These are phyloP conservation scores for Chanos chanos DNA, from an alignment of 2,797 vertebrate species.

Conservation along the genomic window DNA sequence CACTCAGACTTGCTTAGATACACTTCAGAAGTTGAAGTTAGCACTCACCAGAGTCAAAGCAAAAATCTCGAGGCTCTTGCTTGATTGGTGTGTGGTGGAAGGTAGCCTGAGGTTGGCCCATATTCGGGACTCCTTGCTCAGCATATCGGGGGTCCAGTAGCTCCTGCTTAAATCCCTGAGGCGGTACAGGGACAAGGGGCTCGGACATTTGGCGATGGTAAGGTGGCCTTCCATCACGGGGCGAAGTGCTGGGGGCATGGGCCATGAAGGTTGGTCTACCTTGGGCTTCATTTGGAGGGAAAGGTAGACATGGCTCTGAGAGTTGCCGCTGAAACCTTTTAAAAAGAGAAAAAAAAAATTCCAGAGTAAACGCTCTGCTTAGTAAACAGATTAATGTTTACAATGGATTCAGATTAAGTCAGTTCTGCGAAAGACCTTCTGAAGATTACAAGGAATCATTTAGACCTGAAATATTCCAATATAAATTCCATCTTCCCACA, in stretches of 20 bases:
- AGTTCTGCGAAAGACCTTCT: too few relatives aligned
- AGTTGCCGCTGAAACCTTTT: constrained; percentile 92
- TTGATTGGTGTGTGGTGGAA: constrained; percentile 93
- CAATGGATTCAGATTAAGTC: too few relatives aligned
- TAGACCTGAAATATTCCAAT: too few relatives aligned
- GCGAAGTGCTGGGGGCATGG: constrained; percentile 66
- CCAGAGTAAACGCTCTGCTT: too few relatives aligned
- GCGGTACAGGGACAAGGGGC: constrained; percentile 81
- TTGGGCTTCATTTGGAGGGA: constrained; percentile 72
- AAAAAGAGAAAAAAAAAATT: neutral
- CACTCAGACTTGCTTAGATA: neutral
- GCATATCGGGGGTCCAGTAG: constrained; percentile 84
- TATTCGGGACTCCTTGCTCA: constrained; percentile 79
- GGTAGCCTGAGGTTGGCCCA: constrained; percentile 68
- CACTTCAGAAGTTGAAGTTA: neutral
- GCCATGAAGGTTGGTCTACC: constrained; percentile 75
- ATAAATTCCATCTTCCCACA: too few relatives aligned
- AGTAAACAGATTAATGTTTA: too few relatives aligned
- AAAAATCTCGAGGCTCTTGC: constrained; percentile 92
- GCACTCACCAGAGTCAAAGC: constrained; percentile 90
- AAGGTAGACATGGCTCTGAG: constrained; percentile 84
- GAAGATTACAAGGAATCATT: too few relatives aligned
- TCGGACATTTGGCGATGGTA: constrained; percentile 95
- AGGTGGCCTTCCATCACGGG: constrained; percentile 78
- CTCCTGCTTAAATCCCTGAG: constrained; percentile 93